phyloP scores from a whole-genome alignment of 2,888 invertebrate species.

The Folsomia manolachei region DNA sequence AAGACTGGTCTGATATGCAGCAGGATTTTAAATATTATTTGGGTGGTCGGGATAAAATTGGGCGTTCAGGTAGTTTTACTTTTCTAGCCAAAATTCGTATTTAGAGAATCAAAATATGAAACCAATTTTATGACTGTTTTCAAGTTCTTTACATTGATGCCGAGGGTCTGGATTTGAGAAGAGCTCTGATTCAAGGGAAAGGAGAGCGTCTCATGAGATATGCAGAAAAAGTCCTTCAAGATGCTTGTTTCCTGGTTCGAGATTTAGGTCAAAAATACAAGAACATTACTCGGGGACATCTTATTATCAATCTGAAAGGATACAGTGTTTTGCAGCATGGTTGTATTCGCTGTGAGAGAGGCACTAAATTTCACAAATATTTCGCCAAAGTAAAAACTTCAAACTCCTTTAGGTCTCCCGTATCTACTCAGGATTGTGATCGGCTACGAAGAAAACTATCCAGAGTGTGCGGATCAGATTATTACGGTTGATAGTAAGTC shows the following conservation, averaged over 20 bases:
- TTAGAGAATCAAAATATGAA: not conserved
- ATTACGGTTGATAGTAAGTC: conserved; percentile 26
- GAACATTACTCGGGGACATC: conserved; percentile 21
- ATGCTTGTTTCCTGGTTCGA: conserved; percentile 6
- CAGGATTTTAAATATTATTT: conserved; percentile 12
- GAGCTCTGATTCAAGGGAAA: not conserved
- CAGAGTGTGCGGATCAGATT: conserved; percentile 24
- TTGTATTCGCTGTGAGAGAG: conserved; percentile 24
- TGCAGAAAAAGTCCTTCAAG: conserved; percentile 25
- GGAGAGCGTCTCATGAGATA: conserved; percentile 16
- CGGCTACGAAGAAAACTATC: conserved; percentile 14
- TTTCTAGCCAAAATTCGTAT: not conserved
- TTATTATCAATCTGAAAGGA: conserved; percentile 24
- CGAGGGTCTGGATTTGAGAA: not conserved
- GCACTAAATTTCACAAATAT: not conserved
- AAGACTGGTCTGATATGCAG: conserved; percentile 28
- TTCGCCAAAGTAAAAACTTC: not conserved
- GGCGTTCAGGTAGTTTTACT: conserved; percentile 19
- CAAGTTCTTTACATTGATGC: not conserved
- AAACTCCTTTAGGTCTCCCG: not conserved
- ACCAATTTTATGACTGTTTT: not conserved
- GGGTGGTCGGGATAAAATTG: conserved; percentile 24
- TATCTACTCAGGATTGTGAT: not conserved
- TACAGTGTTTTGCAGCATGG: conserved; percentile 20
- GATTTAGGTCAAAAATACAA: conserved; percentile 13